phyloP scores from a whole-genome alignment of 1,140 invertebrate genomes.

The Wiebesia pumilae region DNA sequence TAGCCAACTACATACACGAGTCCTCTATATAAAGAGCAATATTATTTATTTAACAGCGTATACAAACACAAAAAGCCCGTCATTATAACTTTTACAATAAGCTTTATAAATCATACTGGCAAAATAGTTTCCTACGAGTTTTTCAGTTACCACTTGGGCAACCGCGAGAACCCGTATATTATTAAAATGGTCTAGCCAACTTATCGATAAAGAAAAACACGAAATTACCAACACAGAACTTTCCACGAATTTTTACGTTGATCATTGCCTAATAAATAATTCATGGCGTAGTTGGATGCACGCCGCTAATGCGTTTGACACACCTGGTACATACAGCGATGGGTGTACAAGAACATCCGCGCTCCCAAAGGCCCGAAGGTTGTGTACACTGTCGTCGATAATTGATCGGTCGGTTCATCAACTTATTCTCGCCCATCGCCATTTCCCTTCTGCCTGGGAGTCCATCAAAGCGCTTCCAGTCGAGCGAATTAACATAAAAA shows the following conservation, averaged over 20 bases:
- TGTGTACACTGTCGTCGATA: not conserved
- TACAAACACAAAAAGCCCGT: not conserved
- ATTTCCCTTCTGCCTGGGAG: too few relatives aligned
- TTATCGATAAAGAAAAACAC: not conserved
- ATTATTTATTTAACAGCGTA: not conserved
- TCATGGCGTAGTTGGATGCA: not conserved
- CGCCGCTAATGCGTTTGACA: not conserved
- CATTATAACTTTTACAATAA: not conserved
- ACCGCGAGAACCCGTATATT: too few relatives aligned
- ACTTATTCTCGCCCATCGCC: too few relatives aligned
- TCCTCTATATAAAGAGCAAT: not conserved
- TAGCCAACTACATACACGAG: not conserved
- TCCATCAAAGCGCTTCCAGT: too few relatives aligned
- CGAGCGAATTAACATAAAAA: too few relatives aligned
- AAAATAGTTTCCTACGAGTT: not conserved
- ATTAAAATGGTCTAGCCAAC: not conserved
- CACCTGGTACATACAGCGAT: not conserved
- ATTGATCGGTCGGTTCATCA: not conserved
- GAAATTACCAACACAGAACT: not conserved
- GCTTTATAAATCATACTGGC: not conserved
- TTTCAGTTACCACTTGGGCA: too few relatives aligned
- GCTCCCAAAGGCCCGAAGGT: too few relatives aligned
- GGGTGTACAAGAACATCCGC: not conserved
- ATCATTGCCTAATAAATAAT: not conserved
- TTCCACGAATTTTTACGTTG: not conserved